These are phyloP conservation scores for Motacilla alba DNA, from an alignment of 2,113 vertebrate species.

Conservation along the genomic window DNA sequence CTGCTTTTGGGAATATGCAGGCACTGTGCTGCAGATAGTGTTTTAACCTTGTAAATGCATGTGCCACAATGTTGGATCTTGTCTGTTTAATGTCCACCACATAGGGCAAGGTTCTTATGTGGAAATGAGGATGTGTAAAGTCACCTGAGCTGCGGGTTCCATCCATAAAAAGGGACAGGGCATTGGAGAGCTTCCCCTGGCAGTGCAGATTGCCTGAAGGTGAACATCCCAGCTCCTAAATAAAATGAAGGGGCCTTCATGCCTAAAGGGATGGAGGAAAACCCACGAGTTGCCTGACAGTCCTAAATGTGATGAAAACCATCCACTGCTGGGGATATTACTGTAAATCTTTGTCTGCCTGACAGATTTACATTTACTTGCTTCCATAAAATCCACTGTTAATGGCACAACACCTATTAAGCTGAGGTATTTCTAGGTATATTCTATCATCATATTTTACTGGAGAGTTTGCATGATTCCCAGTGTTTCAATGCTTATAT, in stretches of 20 bases:
- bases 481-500: slow-evolving; percentile 64
- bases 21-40: accelerated
- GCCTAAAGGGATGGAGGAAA: slow-evolving; percentile 54
- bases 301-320: slow-evolving; percentile 73
- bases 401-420: slow-evolving; percentile 79
- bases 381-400: slow-evolving; percentile 75
- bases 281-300: slow-evolving; percentile 36
- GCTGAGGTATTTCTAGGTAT: slow-evolving; percentile 71
- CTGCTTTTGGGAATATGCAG: neutral
- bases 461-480: slow-evolving; percentile 73
- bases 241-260: slow-evolving; percentile 40
- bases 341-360: slow-evolving; percentile 73
- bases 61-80: neutral
- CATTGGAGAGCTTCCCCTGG: neutral
- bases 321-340: slow-evolving; percentile 55
- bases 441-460: slow-evolving; percentile 74
- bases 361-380: slow-evolving; percentile 75
- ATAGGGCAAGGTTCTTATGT: accelerated
- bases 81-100: neutral
- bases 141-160: neutral
- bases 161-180: neutral
- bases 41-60: neutral
- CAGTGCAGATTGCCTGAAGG: slow-evolving; percentile 33
- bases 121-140: neutral
- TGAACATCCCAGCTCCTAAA: slow-evolving; percentile 47